Evolutionary conservation across 2,888 invertebrate genomes (phyloP).

Genomic region (Drosophila rubida): DNA sequence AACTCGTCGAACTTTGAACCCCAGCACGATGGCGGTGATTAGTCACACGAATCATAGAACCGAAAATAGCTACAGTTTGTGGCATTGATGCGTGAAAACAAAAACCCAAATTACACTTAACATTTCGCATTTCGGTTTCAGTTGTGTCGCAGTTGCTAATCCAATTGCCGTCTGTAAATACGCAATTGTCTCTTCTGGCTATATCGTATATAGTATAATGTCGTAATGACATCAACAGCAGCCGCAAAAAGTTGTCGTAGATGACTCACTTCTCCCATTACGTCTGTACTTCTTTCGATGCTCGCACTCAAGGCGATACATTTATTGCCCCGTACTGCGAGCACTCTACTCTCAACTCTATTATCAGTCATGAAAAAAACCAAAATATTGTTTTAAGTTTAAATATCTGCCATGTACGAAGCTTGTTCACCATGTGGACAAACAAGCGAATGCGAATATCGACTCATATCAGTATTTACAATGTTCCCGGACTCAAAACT

Average conservation of each 20-base stretch:
- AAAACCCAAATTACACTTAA: conserved; percentile 68
- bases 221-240: conserved; percentile 46
- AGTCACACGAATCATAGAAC: conserved; percentile 50
- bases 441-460: background rate
- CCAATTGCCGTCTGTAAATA: conserved; percentile 40
- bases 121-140: conserved; percentile 53
- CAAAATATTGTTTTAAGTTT: background rate
- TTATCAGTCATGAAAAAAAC: conserved; percentile 36
- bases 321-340: conserved; percentile 17
- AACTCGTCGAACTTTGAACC: conserved; percentile 49
- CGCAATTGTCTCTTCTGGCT: conserved; percentile 49
- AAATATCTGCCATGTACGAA: conserved; percentile 15
- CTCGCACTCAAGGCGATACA: conserved; percentile 35
- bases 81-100: conserved; percentile 71
- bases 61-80: conserved; percentile 56
- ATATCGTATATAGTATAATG: conserved; percentile 11
- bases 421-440: conserved; percentile 12
- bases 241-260: conserved; percentile 26
- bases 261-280: conserved; percentile 42
- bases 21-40: conserved; percentile 19
- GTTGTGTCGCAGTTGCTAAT: conserved; percentile 47
- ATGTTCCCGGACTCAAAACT: background rate
- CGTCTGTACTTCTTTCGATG: conserved; percentile 35
- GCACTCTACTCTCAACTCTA: background rate
- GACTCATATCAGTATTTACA: background rate